These are phyloP conservation scores for Asobara japonica DNA, from an alignment of 1,140 invertebrate species.

Conservation along the genomic window DNA sequence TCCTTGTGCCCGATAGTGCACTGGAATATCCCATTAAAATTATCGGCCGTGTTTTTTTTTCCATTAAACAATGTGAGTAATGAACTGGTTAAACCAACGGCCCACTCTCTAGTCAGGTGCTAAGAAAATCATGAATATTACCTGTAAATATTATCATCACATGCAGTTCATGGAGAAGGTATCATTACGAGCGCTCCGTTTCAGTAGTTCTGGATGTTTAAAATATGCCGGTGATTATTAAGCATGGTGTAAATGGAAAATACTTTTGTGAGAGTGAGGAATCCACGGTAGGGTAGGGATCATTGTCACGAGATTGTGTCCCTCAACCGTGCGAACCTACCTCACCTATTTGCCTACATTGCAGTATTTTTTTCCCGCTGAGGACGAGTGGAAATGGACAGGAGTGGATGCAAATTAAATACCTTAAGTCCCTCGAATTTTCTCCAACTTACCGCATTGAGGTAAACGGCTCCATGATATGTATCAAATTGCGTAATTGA, in stretches of 20 bases:
- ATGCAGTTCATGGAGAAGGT: not conserved
- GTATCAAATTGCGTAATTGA: slow-evolving; percentile 15
- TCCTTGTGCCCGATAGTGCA: not conserved
- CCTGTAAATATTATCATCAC: not conserved
- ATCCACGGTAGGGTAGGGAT: not conserved
- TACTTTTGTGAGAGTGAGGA: too few species aligned
- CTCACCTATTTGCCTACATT: slow-evolving; percentile 31
- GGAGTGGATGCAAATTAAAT: not conserved
- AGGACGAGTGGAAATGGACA: too few species aligned
- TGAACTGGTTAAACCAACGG: not conserved
- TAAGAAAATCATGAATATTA: slow-evolving; percentile 4
- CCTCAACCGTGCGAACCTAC: slow-evolving; percentile 29
- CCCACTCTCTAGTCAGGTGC: not conserved
- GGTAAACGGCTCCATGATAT: not conserved
- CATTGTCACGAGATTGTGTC: not conserved
- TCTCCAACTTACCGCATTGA: not conserved
- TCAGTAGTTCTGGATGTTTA: not conserved
- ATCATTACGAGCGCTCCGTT: not conserved
- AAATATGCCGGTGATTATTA: too few species aligned
- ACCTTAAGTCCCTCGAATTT: not conserved
- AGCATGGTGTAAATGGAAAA: too few species aligned
- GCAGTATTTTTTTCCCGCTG: not conserved
- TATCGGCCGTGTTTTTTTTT: not conserved
- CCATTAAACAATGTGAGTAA: not conserved
- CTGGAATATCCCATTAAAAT: not conserved